phyloP scores from a whole-genome alignment of 2,797 vertebrate genomes.

The Trematomus bernacchii region DNA sequence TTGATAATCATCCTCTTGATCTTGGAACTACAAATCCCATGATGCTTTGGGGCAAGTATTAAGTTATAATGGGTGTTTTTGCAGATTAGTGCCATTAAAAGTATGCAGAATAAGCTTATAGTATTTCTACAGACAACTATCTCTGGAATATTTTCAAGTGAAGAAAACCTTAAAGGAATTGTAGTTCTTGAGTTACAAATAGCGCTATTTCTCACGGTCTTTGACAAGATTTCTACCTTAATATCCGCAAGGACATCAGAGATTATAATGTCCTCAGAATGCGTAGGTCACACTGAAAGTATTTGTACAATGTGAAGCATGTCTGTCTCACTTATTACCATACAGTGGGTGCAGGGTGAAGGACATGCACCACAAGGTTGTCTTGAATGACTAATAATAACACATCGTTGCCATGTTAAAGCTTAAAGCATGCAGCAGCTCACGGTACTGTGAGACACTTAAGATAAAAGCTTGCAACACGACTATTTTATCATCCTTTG shows the following conservation, averaged over 20 bases:
- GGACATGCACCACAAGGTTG: background rate
- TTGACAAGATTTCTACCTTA: too few relatives aligned
- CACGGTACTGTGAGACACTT: background rate
- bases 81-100: background rate
- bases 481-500: conserved; percentile 13
- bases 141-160: background rate
- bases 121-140: background rate
- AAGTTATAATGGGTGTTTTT: background rate
- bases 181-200: too few relatives aligned
- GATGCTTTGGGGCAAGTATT: background rate
- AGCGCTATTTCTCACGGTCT: too few relatives aligned
- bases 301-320: too few relatives aligned
- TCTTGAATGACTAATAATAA: background rate
- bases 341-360: background rate
- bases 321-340: too few relatives aligned
- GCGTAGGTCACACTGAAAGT: too few relatives aligned
- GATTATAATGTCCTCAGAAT: too few relatives aligned
- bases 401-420: background rate
- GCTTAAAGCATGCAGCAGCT: background rate
- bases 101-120: background rate
- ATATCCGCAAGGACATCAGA: too few relatives aligned
- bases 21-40: conserved; percentile 1
- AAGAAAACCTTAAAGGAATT: background rate
- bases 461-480: conserved; percentile 3
- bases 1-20: too few relatives aligned